These are phyloP conservation scores for Trissonchulus sp. DNA, from an alignment of 2,888 invertebrate species.

Conservation along the genomic window DNA sequence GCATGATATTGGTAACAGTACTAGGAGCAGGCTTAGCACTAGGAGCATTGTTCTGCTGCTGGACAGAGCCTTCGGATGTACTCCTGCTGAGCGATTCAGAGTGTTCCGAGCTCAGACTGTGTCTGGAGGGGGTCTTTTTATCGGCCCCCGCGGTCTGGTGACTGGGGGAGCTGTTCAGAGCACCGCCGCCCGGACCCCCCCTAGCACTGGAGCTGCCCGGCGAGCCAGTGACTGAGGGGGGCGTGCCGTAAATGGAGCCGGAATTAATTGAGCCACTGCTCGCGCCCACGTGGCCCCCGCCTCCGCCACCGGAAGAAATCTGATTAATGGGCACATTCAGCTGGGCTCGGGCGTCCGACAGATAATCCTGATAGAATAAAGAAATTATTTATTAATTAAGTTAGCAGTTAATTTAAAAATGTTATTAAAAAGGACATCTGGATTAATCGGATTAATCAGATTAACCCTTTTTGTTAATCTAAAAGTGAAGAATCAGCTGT, in stretches of 20 bases:
- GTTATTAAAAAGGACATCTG: too few species aligned
- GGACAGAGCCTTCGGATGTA: neutral
- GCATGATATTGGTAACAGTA: too few species aligned
- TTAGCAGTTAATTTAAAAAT: too few species aligned
- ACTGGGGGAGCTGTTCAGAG: too few species aligned
- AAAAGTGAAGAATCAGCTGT: too few species aligned
- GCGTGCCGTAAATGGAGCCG: neutral
- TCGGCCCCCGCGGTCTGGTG: too few species aligned
- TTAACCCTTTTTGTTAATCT: too few species aligned
- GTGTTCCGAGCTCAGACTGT: neutral
- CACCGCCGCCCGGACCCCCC: neutral
- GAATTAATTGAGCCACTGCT: neutral
- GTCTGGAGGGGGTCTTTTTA: too few species aligned
- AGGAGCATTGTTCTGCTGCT: too few species aligned
- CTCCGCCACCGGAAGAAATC: neutral
- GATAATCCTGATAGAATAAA: slow-evolving; percentile 60
- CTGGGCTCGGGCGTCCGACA: slow-evolving; percentile 67
- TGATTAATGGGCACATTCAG: slow-evolving; percentile 35
- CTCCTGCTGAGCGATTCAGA: neutral
- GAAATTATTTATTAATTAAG: too few species aligned
- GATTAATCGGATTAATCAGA: too few species aligned
- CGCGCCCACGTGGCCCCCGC: neutral
- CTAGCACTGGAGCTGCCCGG: neutral
- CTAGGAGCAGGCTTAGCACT: neutral
- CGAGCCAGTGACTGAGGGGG: neutral